Conservation (phyloP, 2,888 invertebrate species). For the Merodon equestris region DNA sequence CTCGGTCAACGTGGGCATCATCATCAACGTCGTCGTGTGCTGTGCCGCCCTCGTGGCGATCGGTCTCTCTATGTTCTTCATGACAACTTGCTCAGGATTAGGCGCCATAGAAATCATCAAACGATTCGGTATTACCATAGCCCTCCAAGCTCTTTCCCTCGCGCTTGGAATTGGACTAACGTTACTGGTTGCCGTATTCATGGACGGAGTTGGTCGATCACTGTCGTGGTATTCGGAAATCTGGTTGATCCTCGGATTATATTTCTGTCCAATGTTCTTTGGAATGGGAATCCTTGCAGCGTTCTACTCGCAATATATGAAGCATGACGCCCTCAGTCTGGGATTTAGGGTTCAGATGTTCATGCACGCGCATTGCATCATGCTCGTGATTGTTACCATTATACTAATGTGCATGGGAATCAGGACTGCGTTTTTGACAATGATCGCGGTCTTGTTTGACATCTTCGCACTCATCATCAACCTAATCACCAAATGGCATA, state of each 20-base stretch:
- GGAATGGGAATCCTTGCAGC: constrained; percentile 74
- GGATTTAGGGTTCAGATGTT: constrained; percentile 74
- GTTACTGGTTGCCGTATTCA: constrained; percentile 75
- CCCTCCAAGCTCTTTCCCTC: constrained; percentile 73
- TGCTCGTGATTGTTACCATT: constrained; percentile 72
- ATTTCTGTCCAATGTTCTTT: constrained; percentile 77
- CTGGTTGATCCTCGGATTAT: constrained; percentile 80
- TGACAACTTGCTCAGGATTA: constrained; percentile 67
- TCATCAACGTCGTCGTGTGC: constrained; percentile 76
- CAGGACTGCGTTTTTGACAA: constrained; percentile 75
- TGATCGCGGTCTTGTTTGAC: constrained; percentile 76
- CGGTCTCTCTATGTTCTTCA: constrained; percentile 71
- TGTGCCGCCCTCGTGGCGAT: constrained; percentile 76
- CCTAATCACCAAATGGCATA: constrained; percentile 75
- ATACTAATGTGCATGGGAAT: constrained; percentile 73
- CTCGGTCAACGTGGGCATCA: constrained; percentile 79
- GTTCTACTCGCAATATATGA: constrained; percentile 73
- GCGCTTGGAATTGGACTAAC: constrained; percentile 73
- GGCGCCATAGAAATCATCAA: constrained; percentile 65
- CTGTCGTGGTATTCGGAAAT: constrained; percentile 82
- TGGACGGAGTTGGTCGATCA: constrained; percentile 76
- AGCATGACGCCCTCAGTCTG: constrained; percentile 48
- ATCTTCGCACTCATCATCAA: constrained; percentile 73
- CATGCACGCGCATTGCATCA: constrained; percentile 75
- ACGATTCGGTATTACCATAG: constrained; percentile 71